These are phyloP conservation scores for Montipora foliosa DNA, from an alignment of 64 coral and sea anemone genomes.

Conservation along the genomic window DNA sequence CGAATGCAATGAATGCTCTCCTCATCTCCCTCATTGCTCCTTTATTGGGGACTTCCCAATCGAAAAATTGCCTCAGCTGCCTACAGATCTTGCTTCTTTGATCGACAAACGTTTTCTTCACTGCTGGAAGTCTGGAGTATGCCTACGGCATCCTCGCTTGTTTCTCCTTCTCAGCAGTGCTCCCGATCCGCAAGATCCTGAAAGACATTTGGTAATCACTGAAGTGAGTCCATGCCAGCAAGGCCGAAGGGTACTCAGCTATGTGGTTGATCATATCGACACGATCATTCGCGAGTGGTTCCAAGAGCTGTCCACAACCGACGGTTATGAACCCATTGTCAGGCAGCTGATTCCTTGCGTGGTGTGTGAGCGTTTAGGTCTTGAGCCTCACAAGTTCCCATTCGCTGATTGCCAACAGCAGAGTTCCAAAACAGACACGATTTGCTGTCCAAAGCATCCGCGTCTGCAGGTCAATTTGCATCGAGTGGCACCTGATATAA, in stretches of 20 bases:
- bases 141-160: conserved; percentile 68
- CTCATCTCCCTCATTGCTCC: conserved; percentile 62
- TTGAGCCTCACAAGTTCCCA: conserved; percentile 70
- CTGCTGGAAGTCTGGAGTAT: conserved; percentile 95
- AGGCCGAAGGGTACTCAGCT: conserved; percentile 87
- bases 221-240: conserved; percentile 86
- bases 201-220: conserved; percentile 54
- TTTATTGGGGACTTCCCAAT: conserved; percentile 51
- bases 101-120: conserved; percentile 82
- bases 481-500: conserved; percentile 87
- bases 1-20: background rate
- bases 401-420: conserved; percentile 88
- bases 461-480: conserved; percentile 71
- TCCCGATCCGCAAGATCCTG: conserved; percentile 23
- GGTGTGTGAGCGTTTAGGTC: conserved; percentile 71
- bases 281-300: conserved; percentile 97
- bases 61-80: conserved; percentile 54
- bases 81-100: conserved; percentile 67
- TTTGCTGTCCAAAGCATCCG: conserved; percentile 81
- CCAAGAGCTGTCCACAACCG: conserved; percentile 68
- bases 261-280: conserved; percentile 92
- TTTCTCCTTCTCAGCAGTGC: conserved; percentile 71
- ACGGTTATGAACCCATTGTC: conserved; percentile 70
- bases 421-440: conserved; percentile 72
- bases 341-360: conserved; percentile 82